Evolutionary conservation across 2,113 vertebrate species (phyloP).

Genomic region (Takifugu bimaculatus): DNA sequence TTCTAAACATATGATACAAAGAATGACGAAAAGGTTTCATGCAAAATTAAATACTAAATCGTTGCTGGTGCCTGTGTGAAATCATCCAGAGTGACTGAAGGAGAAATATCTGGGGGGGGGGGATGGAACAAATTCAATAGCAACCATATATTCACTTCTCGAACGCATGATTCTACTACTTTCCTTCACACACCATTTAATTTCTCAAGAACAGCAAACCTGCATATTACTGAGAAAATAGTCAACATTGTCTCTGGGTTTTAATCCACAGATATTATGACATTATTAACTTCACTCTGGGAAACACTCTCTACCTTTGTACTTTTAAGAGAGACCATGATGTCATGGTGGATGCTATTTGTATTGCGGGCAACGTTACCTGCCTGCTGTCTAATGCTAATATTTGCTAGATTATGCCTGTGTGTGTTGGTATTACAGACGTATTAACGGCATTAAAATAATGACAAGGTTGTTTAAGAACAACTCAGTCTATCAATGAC

Average conservation of each 20-base stretch:
- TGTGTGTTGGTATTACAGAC: conserved; percentile 12
- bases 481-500: conserved; percentile 22
- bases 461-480: conserved; percentile 27
- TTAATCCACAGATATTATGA: neutral
- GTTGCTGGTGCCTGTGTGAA: too few relatives aligned
- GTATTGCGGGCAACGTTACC: conserved; percentile 11
- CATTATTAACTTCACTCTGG: neutral
- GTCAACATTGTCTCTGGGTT: neutral
- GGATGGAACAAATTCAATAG: too few relatives aligned
- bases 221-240: neutral
- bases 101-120: too few relatives aligned
- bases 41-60: too few relatives aligned
- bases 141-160: too few relatives aligned
- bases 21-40: too few relatives aligned
- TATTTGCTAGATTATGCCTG: conserved; percentile 12
- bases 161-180: too few relatives aligned
- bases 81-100: too few relatives aligned
- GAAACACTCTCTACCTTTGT: conserved; percentile 5
- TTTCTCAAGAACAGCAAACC: too few relatives aligned
- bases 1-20: too few relatives aligned
- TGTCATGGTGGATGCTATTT: conserved; percentile 6
- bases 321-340: conserved; percentile 11
- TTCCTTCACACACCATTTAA: too few relatives aligned
- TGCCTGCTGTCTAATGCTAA: conserved; percentile 11
- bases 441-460: conserved; percentile 20